A percentile compares a stretch with the other conserved stretches of the same genome.
Conservation (phyloP, 2,113 vertebrate species). For the Silurus asotus region DNA sequence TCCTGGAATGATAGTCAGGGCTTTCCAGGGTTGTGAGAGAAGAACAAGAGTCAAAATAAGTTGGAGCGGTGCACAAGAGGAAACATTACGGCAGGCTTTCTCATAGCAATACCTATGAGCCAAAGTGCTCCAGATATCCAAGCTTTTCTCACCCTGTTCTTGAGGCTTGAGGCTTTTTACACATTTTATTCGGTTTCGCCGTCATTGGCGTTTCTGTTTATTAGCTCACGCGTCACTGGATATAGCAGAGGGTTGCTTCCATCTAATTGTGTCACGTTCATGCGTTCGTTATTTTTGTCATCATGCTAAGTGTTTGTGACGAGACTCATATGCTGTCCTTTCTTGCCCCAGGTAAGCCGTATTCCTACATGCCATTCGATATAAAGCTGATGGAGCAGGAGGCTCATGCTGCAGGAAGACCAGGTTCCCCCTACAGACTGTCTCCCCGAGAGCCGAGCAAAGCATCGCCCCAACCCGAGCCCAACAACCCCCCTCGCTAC, state of each 20-base stretch:
- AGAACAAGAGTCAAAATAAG: constrained; percentile 37
- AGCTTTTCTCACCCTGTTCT: constrained; percentile 6
- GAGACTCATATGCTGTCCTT: constrained; percentile 44
- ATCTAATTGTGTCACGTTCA: background rate
- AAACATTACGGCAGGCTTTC: constrained; percentile 30
- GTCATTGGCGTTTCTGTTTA: background rate
- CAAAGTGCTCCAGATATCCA: constrained; percentile 25
- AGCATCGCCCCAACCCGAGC: constrained; percentile 79
- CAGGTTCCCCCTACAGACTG: constrained; percentile 82
- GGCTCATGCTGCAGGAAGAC: constrained; percentile 74
- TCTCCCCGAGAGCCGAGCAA: constrained; percentile 84
- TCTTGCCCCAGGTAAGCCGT: constrained; percentile 78
- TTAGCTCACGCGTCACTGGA: background rate
- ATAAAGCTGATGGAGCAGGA: constrained; percentile 87
- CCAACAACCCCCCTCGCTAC: constrained; percentile 74
- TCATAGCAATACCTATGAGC: constrained; percentile 39
- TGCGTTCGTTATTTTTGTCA: background rate
- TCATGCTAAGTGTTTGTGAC: background rate
- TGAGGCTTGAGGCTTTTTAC: background rate
- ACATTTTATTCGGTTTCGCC: background rate
- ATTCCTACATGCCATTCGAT: constrained; percentile 84
- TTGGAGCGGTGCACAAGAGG: constrained; percentile 37
- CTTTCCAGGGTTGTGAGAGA: constrained; percentile 25
- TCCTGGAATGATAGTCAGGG: constrained; percentile 20
- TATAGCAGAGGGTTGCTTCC: no score